These are phyloP conservation scores for Uropsilus gracilis DNA, from an alignment of 2,113 vertebrate species.

Conservation along the genomic window DNA sequence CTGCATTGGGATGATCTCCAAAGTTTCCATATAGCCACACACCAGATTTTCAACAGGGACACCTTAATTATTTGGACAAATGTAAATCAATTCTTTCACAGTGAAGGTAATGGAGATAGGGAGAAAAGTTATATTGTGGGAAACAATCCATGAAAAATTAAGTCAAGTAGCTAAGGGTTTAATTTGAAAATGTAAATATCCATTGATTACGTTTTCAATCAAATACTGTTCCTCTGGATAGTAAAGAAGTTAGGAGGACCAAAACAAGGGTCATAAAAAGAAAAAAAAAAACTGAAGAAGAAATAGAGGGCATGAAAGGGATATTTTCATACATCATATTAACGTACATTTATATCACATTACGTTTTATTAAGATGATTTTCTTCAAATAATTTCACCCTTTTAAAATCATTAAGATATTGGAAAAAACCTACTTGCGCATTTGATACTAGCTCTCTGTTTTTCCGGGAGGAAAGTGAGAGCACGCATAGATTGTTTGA, in stretches of 20 bases:
- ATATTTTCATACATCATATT: neutral
- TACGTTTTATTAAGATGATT: neutral
- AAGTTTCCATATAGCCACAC: neutral
- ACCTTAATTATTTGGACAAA: neutral
- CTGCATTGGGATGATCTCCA: neutral
- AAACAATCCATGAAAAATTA: slow-evolving; percentile 37
- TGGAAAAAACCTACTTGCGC: neutral
- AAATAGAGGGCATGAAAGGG: neutral
- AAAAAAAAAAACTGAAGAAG: neutral
- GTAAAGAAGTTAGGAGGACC: neutral
- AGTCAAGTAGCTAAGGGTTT: neutral
- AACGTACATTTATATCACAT: neutral
- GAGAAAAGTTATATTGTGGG: slow-evolving; percentile 16
- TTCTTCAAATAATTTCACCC: neutral
- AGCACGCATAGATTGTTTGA: too few species aligned
- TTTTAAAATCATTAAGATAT: slow-evolving; percentile 20
- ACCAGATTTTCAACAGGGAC: neutral
- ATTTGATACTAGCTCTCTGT: neutral
- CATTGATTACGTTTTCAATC: slow-evolving; percentile 12
- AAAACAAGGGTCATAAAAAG: neutral
- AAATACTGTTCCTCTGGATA: neutral
- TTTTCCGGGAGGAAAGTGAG: neutral
- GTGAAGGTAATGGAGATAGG: neutral
- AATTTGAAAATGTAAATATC: slow-evolving; percentile 44
- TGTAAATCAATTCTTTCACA: neutral